Evolutionary conservation across 1,140 invertebrate genomes (phyloP).

Genomic region (Mycetomoellerius zeteki): DNA sequence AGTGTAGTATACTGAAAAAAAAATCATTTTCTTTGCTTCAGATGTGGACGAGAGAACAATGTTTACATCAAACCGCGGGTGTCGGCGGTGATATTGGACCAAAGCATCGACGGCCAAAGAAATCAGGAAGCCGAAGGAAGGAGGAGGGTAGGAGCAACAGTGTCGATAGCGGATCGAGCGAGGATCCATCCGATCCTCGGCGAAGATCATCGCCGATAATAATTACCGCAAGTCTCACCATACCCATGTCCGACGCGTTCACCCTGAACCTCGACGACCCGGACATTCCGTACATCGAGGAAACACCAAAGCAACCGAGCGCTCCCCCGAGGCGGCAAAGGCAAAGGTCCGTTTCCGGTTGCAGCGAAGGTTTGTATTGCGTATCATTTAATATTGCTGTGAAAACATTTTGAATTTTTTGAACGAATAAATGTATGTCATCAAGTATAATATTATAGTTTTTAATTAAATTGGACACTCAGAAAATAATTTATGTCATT

Average conservation of each 20-base stretch:
- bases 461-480: background rate
- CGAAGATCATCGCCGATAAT: constrained; percentile 88
- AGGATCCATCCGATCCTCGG: constrained; percentile 84
- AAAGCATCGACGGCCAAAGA: constrained; percentile 81
- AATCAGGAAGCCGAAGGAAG: constrained; percentile 84
- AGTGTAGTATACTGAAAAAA: background rate
- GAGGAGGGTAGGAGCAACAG: constrained; percentile 87
- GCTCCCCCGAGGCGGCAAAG: constrained; percentile 83
- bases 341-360: constrained; percentile 84
- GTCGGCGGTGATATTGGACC: constrained; percentile 87
- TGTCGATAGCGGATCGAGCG: constrained; percentile 86
- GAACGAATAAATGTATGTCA: background rate
- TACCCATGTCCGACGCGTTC: constrained; percentile 89
- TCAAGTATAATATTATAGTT: background rate
- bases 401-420: no score
- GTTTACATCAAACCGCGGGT: constrained; percentile 91
- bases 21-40: constrained; percentile 37
- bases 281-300: constrained; percentile 92
- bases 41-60: constrained; percentile 91
- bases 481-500: background rate
- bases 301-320: constrained; percentile 83
- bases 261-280: constrained; percentile 88
- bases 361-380: constrained; percentile 81
- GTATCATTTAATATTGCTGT: background rate
- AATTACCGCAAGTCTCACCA: constrained; percentile 93